Evolutionary conservation across 2,888 invertebrate genomes (phyloP), one percentile per base, ranked within the genome.

Genomic region (Aromia moschata): DNA sequence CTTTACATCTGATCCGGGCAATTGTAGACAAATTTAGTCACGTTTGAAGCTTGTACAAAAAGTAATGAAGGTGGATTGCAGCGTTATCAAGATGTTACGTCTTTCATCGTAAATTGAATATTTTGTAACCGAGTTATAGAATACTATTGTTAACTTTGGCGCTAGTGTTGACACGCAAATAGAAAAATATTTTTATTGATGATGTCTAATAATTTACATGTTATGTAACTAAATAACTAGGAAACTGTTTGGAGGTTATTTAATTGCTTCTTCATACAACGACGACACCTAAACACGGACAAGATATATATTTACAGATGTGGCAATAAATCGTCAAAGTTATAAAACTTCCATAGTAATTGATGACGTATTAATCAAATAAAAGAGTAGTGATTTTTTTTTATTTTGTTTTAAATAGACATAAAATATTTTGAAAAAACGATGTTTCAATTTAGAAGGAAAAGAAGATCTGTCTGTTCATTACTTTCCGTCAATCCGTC

Each of bases 11-110:
- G 11, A n/a, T 30, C 25, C 30, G 11, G 37, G 38, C 45, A 49
- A 57, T 51, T 57, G 44, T 44, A 31, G 30, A 51, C 44, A 51
- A 43, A 41, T 46, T 18, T 14, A 49, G 49, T 43, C 56, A 56
- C 56, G 49, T 43, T 43, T 25, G 16, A 15, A 18, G 18, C 10
- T 31, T 43, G 10, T 16, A 17, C 2, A 33, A n/a, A 7, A 10
- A 38, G 38, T n/a, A 52, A 15, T 31, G 43, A 45, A 45, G 54
- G 54, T 45, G 54, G 37, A 16, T 14, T 15, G 45, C n/a, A 45
- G n/a, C 31, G 16, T n/a, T 31, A 31, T 20, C n/a, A 14, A 30
- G 45, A 45, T 45, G 12, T 44, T 30, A 15, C 30, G 11, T 14
- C 44, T 44, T 11, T 9, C 30, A n/a, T n/a, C n/a, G n/a, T 44